Base-by-base conservation (phyloP, 2,888 invertebrate species). In the Drosophila maculinotata region DNA sequence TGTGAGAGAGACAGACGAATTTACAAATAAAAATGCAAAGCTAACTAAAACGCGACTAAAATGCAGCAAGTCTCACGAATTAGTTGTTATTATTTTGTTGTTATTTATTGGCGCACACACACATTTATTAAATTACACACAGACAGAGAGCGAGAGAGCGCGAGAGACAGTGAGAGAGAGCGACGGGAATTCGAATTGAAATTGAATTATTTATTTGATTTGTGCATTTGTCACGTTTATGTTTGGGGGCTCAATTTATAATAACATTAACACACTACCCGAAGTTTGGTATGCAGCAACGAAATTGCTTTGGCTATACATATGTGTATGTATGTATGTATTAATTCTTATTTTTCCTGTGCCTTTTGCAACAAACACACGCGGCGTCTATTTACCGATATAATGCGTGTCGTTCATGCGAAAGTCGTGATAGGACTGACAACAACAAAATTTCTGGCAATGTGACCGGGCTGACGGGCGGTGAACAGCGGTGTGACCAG, bases 401-500 rank as follows among this genome's bases (percentile, higher is more conserved):
- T 53, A 38, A 64, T 78, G 77, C 76, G 75, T 74, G 77, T 67
- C 78, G 78, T 77, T 77, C 58, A 66, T 74, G 78, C 74, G 77
- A 74, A 74, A 74, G 77, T 74, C 74, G 73, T 49, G 62, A 72
- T 58, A 72, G 66, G 59, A 74, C 73, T 77, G 74, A 74, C 66
- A 71, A 77, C 60, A 74, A 66, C 77, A 76, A 66, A 68, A 42
- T 64, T 49, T 49, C 57, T 63, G 20, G 41, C 59, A 68, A 74
- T 74, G 70, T 71, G 69, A 74, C 60, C 69, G 68, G 47, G 47
- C 25, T 10, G 10, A 5, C 7, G 12, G 6, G 10, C 20, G 20
- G 20, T 20, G 20, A 20, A 4, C 20, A 0, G 25, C 31, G 7
- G 45, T 74, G 70, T 74, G 49, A 31, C 70, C 70, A 60, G 15